Base-by-base conservation (phyloP, 2,888 invertebrate species). In the Epicampocera succincta region DNA sequence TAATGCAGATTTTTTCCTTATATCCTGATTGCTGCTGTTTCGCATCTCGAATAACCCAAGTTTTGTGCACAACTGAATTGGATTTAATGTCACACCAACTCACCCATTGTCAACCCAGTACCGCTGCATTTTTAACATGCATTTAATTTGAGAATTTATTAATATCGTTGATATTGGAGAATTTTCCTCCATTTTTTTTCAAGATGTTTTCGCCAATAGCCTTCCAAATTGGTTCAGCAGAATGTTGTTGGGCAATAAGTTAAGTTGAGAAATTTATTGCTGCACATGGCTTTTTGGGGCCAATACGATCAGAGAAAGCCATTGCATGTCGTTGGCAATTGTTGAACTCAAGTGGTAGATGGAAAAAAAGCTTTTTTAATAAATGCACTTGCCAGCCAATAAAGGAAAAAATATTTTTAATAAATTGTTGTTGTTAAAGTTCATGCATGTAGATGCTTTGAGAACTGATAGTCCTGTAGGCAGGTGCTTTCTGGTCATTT, bases 201-300 rank as follows among this genome's bases (percentile, higher is more conserved):
- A 61, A 68, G 40, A 69, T 76, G 48, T 29, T 52, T 80, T 69
- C 42, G 19, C 50, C 71, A 66, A 76, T 66, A 60, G 66, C 66
- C 76, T 54, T 79, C 54, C 46, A 38, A 66, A 80, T 66, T 73
- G 76, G 50, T 76, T 77, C 60, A 66, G 72, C 60, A 44, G 44
- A 71, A 76, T 71, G 42, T 65, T 80, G 63, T 54, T 48, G 19
- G 61, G 63, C 81, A 73, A 77, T 77, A 73, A 73, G 77, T 81
- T 77, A 73, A 68, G 81, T 68, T 81, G 72, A 25, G 42, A 81
- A 63, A 81, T 77, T 76, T 77, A 81, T 81, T 68, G 77, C 61
- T 68, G 63, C 77, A 77, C 61, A 76, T 79, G 78, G 46, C 72
- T 73, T 81, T 73, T 77, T 50, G 13, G 63, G 61, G 77, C 61